Conservation (phyloP, 2,888 invertebrate genomes). For the Lasioglossum marginatum region DNA sequence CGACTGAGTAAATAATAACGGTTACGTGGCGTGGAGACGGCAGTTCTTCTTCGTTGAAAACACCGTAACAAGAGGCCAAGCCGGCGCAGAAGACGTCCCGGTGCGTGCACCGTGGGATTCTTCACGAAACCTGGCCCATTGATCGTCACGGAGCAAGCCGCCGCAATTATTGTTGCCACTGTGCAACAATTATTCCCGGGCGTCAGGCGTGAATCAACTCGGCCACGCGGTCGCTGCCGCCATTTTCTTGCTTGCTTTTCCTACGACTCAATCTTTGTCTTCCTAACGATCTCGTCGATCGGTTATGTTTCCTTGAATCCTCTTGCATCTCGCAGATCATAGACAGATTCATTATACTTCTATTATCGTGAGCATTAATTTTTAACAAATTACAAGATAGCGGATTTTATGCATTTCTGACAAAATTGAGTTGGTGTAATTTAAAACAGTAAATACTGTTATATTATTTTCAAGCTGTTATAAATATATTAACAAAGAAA, state of each 20-base stretch:
- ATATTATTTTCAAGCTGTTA: too few relatives aligned
- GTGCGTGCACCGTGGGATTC: conserved; percentile 64
- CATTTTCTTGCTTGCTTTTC: conserved; percentile 1
- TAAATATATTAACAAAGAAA: too few relatives aligned
- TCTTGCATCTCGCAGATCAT: too few relatives aligned
- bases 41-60: conserved; percentile 68
- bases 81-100: conserved; percentile 33
- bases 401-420: too few relatives aligned
- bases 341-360: too few relatives aligned
- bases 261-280: not conserved
- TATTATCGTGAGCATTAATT: too few relatives aligned
- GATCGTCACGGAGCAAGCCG: conserved; percentile 59
- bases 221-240: conserved; percentile 30
- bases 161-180: conserved; percentile 52
- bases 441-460: too few relatives aligned
- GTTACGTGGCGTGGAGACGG: conserved; percentile 78
- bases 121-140: conserved; percentile 62
- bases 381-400: too few relatives aligned
- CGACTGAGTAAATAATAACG: conserved; percentile 83
- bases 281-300: not conserved
- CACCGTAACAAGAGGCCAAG: conserved; percentile 64
- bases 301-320: too few relatives aligned
- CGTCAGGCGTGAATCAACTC: conserved; percentile 43
- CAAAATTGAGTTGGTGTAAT: too few relatives aligned
- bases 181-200: conserved; percentile 57